Conservation (phyloP, 2,797 vertebrate genomes). For the Denticeps clupeoides region DNA sequence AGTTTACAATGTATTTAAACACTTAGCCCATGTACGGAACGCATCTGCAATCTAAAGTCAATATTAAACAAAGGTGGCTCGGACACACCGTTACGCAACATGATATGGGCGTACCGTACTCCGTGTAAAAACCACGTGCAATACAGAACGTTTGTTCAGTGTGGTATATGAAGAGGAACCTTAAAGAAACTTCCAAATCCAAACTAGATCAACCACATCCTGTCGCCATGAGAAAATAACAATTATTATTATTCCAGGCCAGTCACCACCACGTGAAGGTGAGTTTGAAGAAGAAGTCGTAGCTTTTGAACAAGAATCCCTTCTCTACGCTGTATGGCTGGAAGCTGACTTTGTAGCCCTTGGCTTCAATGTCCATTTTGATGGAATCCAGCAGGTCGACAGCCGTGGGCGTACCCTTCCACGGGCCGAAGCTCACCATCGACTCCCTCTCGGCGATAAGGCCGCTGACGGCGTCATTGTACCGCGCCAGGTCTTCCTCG, state of each 20-base stretch:
- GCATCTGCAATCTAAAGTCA: slow-evolving; percentile 18
- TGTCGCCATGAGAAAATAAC: not conserved
- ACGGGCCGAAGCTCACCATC: slow-evolving; percentile 83
- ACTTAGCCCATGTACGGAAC: not conserved
- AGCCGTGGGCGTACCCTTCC: slow-evolving; percentile 59
- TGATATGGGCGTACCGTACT: not conserved
- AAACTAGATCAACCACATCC: too few species aligned
- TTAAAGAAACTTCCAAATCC: too few species aligned
- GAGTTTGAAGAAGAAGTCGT: slow-evolving; percentile 69
- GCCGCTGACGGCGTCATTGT: slow-evolving; percentile 52
- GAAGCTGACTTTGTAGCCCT: slow-evolving; percentile 67
- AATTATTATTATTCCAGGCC: not conserved
- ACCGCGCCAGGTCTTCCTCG: slow-evolving; percentile 58
- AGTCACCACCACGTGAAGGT: slow-evolving; percentile 83
- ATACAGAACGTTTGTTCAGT: too few species aligned
- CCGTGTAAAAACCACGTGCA: too few species aligned
- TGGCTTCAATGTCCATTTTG: slow-evolving; percentile 67
- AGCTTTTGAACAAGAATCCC: slow-evolving; percentile 60
- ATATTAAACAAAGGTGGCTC: slow-evolving; percentile 29
- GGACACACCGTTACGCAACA: not conserved
- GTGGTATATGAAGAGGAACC: too few species aligned
- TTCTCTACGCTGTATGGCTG: slow-evolving; percentile 50
- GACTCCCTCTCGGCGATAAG: slow-evolving; percentile 70
- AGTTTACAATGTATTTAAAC: too few species aligned
- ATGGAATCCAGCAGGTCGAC: slow-evolving; percentile 77